A percentile compares a stretch with the other conserved stretches of the same genome.
phyloP scores from a whole-genome alignment of 1,140 invertebrate genomes.

The Oppia nitens region DNA sequence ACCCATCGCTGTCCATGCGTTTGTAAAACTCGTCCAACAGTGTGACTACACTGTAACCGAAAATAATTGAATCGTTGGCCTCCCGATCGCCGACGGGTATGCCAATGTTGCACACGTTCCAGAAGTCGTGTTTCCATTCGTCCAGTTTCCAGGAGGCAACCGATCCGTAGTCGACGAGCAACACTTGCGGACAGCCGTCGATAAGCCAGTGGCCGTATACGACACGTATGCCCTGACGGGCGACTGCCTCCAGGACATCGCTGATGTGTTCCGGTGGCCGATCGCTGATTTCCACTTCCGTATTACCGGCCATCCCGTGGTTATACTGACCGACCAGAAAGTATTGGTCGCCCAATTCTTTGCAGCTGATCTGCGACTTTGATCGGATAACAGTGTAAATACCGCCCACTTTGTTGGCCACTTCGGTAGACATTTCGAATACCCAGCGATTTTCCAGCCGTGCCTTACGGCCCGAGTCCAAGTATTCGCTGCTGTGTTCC shows the following conservation, averaged over 20 bases:
- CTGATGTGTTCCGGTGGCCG: slow-evolving; percentile 52
- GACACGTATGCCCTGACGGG: slow-evolving; percentile 65
- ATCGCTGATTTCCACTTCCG: slow-evolving; percentile 88
- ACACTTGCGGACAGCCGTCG: slow-evolving; percentile 94
- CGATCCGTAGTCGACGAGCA: slow-evolving; percentile 93
- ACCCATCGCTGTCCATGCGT: slow-evolving; percentile 24
- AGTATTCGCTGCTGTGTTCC: slow-evolving; percentile 51
- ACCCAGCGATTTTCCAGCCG: slow-evolving; percentile 80
- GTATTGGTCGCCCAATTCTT: slow-evolving; percentile 97
- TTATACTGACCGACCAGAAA: slow-evolving; percentile 87
- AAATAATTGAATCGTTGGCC: slow-evolving; percentile 89
- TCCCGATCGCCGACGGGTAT: slow-evolving; percentile 90
- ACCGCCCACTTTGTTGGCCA: slow-evolving; percentile 68
- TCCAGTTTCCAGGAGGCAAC: slow-evolving; percentile 91
- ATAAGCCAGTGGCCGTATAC: slow-evolving; percentile 94
- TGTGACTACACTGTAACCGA: slow-evolving; percentile 87
- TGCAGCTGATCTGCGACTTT: slow-evolving; percentile 91
- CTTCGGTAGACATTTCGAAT: slow-evolving; percentile 54
- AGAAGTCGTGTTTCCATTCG: slow-evolving; percentile 85
- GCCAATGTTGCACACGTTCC: slow-evolving; percentile 66
- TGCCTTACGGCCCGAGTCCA: slow-evolving; percentile 67
- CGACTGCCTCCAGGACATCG: slow-evolving; percentile 58
- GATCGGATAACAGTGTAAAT: slow-evolving; percentile 98
- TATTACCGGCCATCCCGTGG: slow-evolving; percentile 73
- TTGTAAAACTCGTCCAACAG: slow-evolving; percentile 54